Evolutionary conservation across 1,140 invertebrate genomes (phyloP).

Genomic region (Matsumurasca onukii): DNA sequence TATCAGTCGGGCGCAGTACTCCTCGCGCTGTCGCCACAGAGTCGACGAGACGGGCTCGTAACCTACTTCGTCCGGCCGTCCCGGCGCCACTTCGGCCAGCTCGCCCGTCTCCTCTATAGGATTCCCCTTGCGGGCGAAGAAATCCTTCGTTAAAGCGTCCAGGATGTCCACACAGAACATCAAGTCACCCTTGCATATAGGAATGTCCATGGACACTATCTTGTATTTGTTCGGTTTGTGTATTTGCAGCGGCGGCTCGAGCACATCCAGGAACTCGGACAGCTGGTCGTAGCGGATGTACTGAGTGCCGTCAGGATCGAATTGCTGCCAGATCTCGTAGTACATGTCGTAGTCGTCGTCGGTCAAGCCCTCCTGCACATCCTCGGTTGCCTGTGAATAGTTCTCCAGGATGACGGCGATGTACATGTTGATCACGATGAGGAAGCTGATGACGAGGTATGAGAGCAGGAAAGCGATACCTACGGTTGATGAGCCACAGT

Average conservation of each 20-base stretch:
- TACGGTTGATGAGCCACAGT: conserved; percentile 90
- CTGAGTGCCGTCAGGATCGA: conserved; percentile 96
- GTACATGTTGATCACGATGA: conserved; percentile 99
- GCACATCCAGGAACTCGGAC: conserved; percentile 91
- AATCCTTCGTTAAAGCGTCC: conserved; percentile 94
- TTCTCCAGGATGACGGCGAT: conserved; percentile 99
- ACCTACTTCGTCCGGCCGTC: conserved; percentile 75
- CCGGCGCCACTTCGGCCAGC: conserved; percentile 69
- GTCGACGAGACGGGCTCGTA: conserved; percentile 93
- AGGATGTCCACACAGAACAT: conserved; percentile 98
- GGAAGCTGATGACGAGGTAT: conserved; percentile 96
- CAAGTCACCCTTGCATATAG: conserved; percentile 94
- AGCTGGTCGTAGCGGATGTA: conserved; percentile 93
- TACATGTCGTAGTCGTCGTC: conserved; percentile 99
- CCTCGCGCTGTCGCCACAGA: conserved; percentile 91
- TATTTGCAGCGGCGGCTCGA: conserved; percentile 92
- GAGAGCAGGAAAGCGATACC: conserved; percentile 93
- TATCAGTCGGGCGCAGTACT: conserved; percentile 92
- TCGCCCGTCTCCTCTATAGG: conserved; percentile 87
- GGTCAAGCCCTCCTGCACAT: conserved; percentile 96
- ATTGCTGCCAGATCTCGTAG: conserved; percentile 99
- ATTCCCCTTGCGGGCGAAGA: conserved; percentile 94
- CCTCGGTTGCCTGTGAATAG: conserved; percentile 97
- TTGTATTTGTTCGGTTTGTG: conserved; percentile 99
- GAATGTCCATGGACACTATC: conserved; percentile 98